Conservation (phyloP, 2,797 vertebrate genomes). For the Linurgus olivaceus region DNA sequence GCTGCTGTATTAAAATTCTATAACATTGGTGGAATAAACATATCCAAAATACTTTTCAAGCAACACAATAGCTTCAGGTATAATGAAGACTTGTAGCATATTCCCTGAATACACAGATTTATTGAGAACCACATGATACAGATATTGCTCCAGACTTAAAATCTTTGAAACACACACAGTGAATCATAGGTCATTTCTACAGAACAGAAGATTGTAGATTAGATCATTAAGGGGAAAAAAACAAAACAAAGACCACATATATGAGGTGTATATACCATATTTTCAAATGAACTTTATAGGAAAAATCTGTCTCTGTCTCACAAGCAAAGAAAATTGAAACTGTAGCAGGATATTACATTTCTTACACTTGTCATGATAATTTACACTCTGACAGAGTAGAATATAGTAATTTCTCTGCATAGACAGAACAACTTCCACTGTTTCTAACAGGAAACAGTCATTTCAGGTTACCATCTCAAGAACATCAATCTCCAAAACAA, state of each 20-base stretch:
- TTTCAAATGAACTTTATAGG: not conserved
- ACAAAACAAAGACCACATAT: not conserved
- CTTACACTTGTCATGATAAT: not conserved
- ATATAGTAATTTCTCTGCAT: not conserved
- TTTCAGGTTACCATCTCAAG: conserved; percentile 24
- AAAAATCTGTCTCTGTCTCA: not conserved
- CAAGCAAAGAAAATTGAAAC: conserved; percentile 17
- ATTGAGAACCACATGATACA: not conserved
- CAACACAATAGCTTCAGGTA: not conserved
- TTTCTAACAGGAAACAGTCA: not conserved
- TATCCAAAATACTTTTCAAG: not conserved
- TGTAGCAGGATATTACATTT: not conserved
- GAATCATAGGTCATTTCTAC: not conserved
- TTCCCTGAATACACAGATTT: not conserved
- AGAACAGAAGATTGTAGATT: not conserved
- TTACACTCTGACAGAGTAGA: not conserved
- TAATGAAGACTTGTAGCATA: not conserved
- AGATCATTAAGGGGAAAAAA: not conserved
- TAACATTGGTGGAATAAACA: not conserved
- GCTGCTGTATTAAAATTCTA: not conserved
- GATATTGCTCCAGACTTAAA: not conserved
- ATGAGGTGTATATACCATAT: not conserved
- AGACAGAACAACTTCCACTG: not conserved
- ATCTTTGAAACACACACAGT: not conserved
- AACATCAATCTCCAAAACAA: conserved; percentile 1